phyloP scores from a whole-genome alignment of 2,113 vertebrate species.

The Tupaia chinensis region DNA sequence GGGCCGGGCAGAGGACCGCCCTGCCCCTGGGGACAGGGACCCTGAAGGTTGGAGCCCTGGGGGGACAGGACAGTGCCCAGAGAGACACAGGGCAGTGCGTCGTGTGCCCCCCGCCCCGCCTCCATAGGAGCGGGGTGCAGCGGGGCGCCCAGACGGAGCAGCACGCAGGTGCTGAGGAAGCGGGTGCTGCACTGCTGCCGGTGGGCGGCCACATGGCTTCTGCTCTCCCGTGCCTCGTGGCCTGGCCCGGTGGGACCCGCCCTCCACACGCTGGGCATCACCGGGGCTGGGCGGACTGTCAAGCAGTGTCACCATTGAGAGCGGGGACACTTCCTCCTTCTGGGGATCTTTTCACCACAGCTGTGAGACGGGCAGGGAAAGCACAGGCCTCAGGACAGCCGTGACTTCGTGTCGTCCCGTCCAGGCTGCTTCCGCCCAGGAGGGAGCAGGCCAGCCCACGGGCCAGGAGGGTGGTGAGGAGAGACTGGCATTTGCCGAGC shows the following conservation, averaged over 20 bases:
- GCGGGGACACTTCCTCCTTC: slow-evolving; percentile 1
- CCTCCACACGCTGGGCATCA: not conserved
- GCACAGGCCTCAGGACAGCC: rapidly evolving
- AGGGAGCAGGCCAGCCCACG: too few species aligned
- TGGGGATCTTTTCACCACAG: not conserved
- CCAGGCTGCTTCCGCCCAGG: not conserved
- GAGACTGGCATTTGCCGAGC: not conserved
- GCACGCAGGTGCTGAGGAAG: not conserved
- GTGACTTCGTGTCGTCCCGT: not conserved
- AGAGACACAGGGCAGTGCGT: not conserved
- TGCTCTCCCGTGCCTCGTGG: not conserved
- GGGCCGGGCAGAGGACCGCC: not conserved
- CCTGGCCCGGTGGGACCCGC: not conserved
- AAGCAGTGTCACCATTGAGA: not conserved
- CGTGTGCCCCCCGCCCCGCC: too few species aligned
- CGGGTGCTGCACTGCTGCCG: rapidly evolving
- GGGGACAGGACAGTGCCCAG: not conserved
- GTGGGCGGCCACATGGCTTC: not conserved
- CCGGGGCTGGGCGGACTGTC: not conserved
- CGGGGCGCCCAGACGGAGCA: too few species aligned
- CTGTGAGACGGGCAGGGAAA: not conserved
- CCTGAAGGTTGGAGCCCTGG: not conserved
- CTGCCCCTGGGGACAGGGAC: not conserved
- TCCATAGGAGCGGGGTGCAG: too few species aligned
- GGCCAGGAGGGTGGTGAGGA: not conserved